phyloP scores from a whole-genome alignment of 37 sponge, comb jelly and placozoan genomes.

The Ianthella basta region DNA sequence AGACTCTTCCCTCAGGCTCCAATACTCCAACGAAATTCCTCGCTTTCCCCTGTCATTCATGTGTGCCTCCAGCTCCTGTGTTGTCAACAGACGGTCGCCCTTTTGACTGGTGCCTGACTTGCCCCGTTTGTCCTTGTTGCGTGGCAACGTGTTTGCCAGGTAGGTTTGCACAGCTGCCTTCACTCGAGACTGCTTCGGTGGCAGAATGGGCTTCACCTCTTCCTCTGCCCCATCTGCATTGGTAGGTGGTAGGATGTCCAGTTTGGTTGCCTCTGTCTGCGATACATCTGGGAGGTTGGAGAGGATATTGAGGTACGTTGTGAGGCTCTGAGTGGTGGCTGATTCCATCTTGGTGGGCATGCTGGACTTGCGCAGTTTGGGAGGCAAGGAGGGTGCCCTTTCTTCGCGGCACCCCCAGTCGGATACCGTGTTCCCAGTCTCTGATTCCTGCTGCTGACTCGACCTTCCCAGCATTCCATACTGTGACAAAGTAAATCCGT shows the following conservation, averaged over 20 bases:
- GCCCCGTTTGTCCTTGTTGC: slow-evolving; percentile 13
- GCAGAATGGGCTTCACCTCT: slow-evolving; percentile 31
- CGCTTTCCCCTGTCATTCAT: slow-evolving; percentile 46
- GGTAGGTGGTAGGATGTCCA: slow-evolving; percentile 14
- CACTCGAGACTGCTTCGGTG: slow-evolving; percentile 53
- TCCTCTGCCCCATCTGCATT: neutral
- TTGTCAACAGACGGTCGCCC: slow-evolving; percentile 53
- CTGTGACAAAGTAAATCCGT: neutral
- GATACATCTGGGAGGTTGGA: neutral
- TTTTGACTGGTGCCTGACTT: slow-evolving; percentile 43
- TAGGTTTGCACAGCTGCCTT: slow-evolving; percentile 37
- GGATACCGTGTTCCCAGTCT: no score
- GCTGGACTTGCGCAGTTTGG: slow-evolving; percentile 9
- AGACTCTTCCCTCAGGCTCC: slow-evolving; percentile 56
- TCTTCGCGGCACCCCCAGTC: neutral
- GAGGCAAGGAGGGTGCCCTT: slow-evolving; percentile 17
- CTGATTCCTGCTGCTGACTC: no score
- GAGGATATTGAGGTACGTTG: slow-evolving; percentile 2
- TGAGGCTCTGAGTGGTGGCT: neutral
- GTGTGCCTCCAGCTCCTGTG: slow-evolving; percentile 58
- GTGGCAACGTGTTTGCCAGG: slow-evolving; percentile 20
- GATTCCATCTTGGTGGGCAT: neutral
- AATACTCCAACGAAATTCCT: slow-evolving; percentile 66
- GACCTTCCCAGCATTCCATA: neutral
- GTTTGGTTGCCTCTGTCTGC: no score